These are phyloP conservation scores for Autographa pulchrina DNA, from an alignment of 2,888 invertebrate species.

Conservation along the genomic window DNA sequence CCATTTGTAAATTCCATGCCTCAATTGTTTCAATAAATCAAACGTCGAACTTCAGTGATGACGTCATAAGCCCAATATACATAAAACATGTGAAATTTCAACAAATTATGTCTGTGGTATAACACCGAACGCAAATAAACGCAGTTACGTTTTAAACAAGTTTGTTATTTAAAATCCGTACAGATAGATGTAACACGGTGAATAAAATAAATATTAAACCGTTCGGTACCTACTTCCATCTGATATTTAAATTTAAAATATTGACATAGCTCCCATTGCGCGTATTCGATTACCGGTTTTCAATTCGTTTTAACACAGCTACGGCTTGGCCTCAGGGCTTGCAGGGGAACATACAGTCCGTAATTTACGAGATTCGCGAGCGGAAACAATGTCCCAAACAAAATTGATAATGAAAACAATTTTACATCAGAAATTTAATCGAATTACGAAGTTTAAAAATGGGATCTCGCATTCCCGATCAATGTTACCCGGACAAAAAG, in stretches of 20 bases:
- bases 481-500: constrained; percentile 59
- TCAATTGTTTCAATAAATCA: too few species aligned
- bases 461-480: constrained; percentile 69
- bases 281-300: constrained; percentile 88
- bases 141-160: constrained; percentile 49
- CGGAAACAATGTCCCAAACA: constrained; percentile 85
- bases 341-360: constrained; percentile 82
- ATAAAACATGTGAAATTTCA: constrained; percentile 20
- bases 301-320: constrained; percentile 86
- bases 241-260: constrained; percentile 88
- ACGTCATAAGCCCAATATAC: constrained; percentile 12
- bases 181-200: constrained; percentile 73
- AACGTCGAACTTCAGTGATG: constrained; percentile 10
- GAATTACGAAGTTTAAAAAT: constrained; percentile 78
- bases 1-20: too few species aligned
- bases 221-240: constrained; percentile 72
- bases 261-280: constrained; percentile 85
- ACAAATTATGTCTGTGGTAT: constrained; percentile 29
- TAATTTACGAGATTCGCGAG: constrained; percentile 85
- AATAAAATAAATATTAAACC: constrained; percentile 81
- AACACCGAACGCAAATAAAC: constrained; percentile 48
- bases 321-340: constrained; percentile 81
- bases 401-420: constrained; percentile 86
- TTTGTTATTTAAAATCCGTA: constrained; percentile 71
- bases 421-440: constrained; percentile 83